Percentiles rank a stretch among this genome's conserved stretches.
phyloP scores from a whole-genome alignment of 2,888 invertebrate genomes.

The Phortica magna region DNA sequence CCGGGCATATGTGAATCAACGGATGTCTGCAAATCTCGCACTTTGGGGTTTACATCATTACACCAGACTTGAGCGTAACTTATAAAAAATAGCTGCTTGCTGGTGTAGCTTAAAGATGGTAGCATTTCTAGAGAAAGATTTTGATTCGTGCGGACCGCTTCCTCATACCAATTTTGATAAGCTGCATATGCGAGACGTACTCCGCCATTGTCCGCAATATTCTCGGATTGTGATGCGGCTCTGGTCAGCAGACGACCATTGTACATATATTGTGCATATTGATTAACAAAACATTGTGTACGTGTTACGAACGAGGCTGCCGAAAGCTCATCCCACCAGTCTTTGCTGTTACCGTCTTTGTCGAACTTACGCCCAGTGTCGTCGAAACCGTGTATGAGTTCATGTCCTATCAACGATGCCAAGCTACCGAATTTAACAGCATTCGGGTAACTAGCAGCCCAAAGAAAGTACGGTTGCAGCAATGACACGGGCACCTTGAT shows the following conservation, averaged over 20 bases:
- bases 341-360: constrained; percentile 58
- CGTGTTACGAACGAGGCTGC: constrained; percentile 56
- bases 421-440: constrained; percentile 70
- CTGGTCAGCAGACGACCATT: constrained; percentile 58
- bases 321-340: constrained; percentile 73
- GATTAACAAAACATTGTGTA: constrained; percentile 66
- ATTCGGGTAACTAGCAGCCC: constrained; percentile 65
- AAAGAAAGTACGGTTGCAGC: constrained; percentile 69
- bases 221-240: constrained; percentile 66
- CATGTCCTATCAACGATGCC: constrained; percentile 69
- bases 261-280: constrained; percentile 65
- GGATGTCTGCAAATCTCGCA: constrained; percentile 53
- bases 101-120: constrained; percentile 65
- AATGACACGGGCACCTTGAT: constrained; percentile 71
- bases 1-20: constrained; percentile 64
- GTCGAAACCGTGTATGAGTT: constrained; percentile 74
- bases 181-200: constrained; percentile 72
- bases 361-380: constrained; percentile 69
- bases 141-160: constrained; percentile 38
- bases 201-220: constrained; percentile 76
- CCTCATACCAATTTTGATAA: constrained; percentile 66
- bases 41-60: constrained; percentile 57
- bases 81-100: constrained; percentile 73
- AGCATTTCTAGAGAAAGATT: constrained; percentile 58
- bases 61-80: constrained; percentile 74